Conservation (phyloP, 2,888 invertebrate species). For the Drosophila mercatorum region DNA sequence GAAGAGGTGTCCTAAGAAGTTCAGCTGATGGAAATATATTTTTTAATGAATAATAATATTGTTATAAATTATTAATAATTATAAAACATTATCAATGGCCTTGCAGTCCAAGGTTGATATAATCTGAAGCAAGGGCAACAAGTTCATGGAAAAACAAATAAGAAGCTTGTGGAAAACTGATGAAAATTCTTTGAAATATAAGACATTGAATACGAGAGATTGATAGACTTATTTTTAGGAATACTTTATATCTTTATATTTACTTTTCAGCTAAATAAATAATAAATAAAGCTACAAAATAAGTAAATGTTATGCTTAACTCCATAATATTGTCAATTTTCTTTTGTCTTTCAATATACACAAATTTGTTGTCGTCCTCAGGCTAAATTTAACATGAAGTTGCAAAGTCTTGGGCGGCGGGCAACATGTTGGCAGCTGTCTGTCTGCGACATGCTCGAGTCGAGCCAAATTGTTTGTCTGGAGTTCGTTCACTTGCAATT, state of each 20-base stretch:
- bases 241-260: no score
- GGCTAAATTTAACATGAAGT: conserved; percentile 13
- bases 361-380: not conserved
- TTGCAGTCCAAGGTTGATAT: not conserved
- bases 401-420: conserved; percentile 10
- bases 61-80: no score
- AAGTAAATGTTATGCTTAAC: not conserved
- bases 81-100: not conserved
- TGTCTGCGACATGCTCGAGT: conserved; percentile 16
- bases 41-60: not conserved
- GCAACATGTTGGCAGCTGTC: conserved; percentile 30
- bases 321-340: not conserved
- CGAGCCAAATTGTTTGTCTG: conserved; percentile 12
- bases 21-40: not conserved
- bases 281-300: no score
- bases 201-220: no score
- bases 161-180: not conserved
- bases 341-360: not conserved
- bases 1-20: not conserved
- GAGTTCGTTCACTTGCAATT: conserved; percentile 31
- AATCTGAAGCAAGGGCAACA: not conserved
- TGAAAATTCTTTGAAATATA: not conserved
- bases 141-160: not conserved
- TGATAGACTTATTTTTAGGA: not conserved
- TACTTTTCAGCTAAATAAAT: no score